Base-by-base conservation (phyloP, 2,797 vertebrate genomes). In the Peromyscus nudipes region DNA sequence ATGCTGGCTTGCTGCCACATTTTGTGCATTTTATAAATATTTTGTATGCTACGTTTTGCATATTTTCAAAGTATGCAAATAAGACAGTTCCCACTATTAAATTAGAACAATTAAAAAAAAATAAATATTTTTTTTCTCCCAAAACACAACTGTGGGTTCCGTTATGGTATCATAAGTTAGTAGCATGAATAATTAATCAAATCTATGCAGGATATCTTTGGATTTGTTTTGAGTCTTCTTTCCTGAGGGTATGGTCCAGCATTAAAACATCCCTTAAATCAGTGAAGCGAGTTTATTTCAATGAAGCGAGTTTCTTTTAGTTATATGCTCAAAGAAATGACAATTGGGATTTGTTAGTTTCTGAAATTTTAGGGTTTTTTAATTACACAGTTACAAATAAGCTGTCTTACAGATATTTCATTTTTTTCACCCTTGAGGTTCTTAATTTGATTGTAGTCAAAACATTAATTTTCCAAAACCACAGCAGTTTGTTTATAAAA, bases 141-240 rank as follows among this genome's bases (percentile, higher is more conserved):
- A 80, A 92, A 49, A 8, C 12, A 49, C 49, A 91, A 83, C 37
- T 92, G 57, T 77, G 40, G 9, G 27, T 83, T 96, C 75, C 67
- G 49, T 69, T 89, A 62, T 27, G 4, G 4, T 77, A 62, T 94
- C 40, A 57, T 76, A 95, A 93, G 65, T 91, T 40, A 34, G 12
- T 95, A 96, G n/a, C 43, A 75, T 95, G 89, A 94, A 96, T 96
- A 92, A 93, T 94, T 92, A 91, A 96, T 88, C n/a, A 75, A 67
- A 90, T 82, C 27, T 92, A 76, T 64, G 3, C 29, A 84, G 76
- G n/a, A 95, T 92, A 12, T 81, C 43, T n/a, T 85, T 77, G 65
- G 34, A 88, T 89, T 85, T 84, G n/a, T 94, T 96, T 97, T 93
- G n/a, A 85, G 77, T 96, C 43, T 96, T 12, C 84, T 92, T 95